Evolutionary conservation across 2,113 vertebrate genomes (phyloP).

Genomic region (Hucho hucho): DNA sequence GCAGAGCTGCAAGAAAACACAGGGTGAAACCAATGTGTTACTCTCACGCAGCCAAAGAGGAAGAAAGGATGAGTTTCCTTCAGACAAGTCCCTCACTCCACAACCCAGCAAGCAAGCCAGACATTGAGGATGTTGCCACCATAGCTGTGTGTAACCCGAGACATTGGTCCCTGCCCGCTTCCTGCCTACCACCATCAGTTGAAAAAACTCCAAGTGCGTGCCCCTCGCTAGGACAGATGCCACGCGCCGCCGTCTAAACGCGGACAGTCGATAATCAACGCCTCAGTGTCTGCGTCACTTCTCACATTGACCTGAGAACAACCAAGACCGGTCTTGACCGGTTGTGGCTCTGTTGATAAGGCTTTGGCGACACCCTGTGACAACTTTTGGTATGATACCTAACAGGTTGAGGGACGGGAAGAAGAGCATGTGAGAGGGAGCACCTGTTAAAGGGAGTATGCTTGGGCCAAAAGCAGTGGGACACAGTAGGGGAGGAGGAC

Average conservation of each 20-base stretch:
- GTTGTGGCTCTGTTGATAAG: neutral
- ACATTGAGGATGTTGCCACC: neutral
- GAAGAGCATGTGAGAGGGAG: neutral
- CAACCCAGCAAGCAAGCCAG: slow-evolving; percentile 18
- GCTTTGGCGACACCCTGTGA: slow-evolving; percentile 21
- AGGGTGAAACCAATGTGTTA: slow-evolving; percentile 25
- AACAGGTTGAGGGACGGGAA: neutral
- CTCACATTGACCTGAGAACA: slow-evolving; percentile 14
- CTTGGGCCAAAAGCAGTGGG: neutral
- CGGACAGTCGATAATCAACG: slow-evolving; percentile 57
- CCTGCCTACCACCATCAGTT: neutral
- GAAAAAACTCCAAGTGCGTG: neutral
- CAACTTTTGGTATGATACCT: neutral
- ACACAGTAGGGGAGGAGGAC: neutral
- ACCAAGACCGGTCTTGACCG: neutral
- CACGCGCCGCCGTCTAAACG: slow-evolving; percentile 53
- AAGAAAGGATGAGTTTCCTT: too few relatives aligned
- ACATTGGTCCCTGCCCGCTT: slow-evolving; percentile 15
- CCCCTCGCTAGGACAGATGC: slow-evolving; percentile 38
- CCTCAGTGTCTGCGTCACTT: slow-evolving; percentile 33
- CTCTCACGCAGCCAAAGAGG: neutral
- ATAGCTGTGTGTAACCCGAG: slow-evolving; percentile 26
- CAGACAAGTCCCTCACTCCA: neutral
- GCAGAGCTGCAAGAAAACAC: slow-evolving; percentile 10
- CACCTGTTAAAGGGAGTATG: neutral